Evolutionary conservation across 2,888 invertebrate genomes (phyloP), one percentile per base, ranked within the genome.

Genomic region (Taphrorychus bicolor): DNA sequence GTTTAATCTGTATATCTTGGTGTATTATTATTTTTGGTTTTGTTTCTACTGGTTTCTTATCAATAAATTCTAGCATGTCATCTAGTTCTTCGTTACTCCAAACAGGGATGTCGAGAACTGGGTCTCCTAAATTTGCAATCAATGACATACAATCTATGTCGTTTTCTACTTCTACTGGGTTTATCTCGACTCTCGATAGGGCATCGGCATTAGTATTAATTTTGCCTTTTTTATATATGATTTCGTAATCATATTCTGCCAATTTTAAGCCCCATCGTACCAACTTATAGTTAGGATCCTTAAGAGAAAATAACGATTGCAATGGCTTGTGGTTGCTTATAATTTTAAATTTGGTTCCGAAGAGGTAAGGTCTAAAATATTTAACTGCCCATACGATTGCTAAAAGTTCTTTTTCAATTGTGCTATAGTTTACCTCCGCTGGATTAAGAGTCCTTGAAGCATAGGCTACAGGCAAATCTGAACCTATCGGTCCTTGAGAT

Each of bases 341-440:
- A n/a, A 70, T 70, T 19, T 59, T 60, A 17, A 68, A 65, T 49
- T 68, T 60, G n/a, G 41, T n/a, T 21, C 69, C 61, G 18, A 53
- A 70, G 2, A 73, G 14, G 23, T 73, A 73, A 2, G 73, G 72
- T 22, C 71, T 42, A 19, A 73, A 73, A 45, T 69, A 61, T 41
- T 74, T 73, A 2, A 51, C 53, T 0, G 71, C 59, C 66, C 40
- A 58, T 0, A 48, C 58, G 16, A 59, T 52, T 16, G 42, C 48
- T 22, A 52, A 11, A 9, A 49, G 42, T 58, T 69, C 57, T 40
- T 66, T 65, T 23, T 69, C 69, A 45, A 61, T 69, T 9, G 69
- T 66, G 16, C 41, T 42, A 16, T 63, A 57, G 41, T 69, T 69
- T 9, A 14, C 21, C 53, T 66, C 66, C 9, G 59, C 53, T 1